Evolutionary conservation across 2,888 invertebrate species (phyloP), one percentile per base, ranked within the genome.

Genomic region (Scaptomyza tumidula): DNA sequence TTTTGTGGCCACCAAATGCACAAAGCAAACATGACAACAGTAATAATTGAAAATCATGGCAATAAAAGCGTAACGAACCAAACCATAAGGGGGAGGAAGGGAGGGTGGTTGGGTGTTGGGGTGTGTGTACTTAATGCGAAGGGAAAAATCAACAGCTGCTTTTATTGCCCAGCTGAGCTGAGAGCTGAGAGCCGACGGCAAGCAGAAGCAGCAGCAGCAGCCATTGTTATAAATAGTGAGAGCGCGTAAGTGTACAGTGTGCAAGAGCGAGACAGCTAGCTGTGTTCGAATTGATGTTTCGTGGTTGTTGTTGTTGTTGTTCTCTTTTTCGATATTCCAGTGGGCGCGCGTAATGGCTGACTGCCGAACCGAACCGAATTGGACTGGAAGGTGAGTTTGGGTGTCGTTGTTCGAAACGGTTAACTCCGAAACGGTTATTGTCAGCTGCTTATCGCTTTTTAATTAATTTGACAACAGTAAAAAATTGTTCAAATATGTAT

Each of bases 1-100:
- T 77, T 79, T 77, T 79, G 88, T 71, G 83, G 77, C 71, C 84
- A 80, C 71, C 24, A 80, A 79, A 16, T 49, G 16, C 64, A 74
- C 79, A 78, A 82, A 78, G 71, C 87, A 88, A 85, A 88, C 85
- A 88, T 82, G 88, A 85, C 88, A 85, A 87, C 77, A 72, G 88
- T 79, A 88, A 87, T 85, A 85, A 85, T 85, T 88, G 85, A 85
- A 85, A 88, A 88, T 85, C 88, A 82, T 75, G 77, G 87, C 85
- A 80, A 86, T 86, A 85, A 88, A 88, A 84, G 75, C 79, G 73
- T 65, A 78, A 78, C 80, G 19, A 19, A 19, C 71, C 39, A 46
- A 39, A 41, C 11, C 31, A 19, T 19, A 19, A 27, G 39, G 14
- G 45, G 7, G 14, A 0, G 7, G 1, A 3, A 2, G 37, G 41